phyloP scores from a whole-genome alignment of 2,888 invertebrate genomes.

The Athalia rosae region DNA sequence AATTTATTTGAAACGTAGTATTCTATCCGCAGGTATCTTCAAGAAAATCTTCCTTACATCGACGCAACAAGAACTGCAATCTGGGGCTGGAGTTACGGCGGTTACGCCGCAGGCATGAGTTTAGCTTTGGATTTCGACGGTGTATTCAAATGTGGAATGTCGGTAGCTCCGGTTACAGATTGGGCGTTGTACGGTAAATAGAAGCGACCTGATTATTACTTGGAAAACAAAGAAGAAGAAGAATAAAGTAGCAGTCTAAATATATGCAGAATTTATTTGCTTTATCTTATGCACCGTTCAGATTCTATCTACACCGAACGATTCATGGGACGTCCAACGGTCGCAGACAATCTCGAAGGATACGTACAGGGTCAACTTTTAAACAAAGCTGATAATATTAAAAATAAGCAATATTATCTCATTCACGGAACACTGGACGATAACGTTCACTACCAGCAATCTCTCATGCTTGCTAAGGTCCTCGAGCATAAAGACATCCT shows the following conservation, averaged over 20 bases:
- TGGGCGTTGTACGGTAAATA: conserved; percentile 94
- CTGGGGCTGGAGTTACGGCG: conserved; percentile 99
- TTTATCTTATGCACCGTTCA: conserved; percentile 71
- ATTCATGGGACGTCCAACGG: conserved; percentile 91
- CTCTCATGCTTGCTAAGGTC: conserved; percentile 91
- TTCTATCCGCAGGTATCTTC: conserved; percentile 78
- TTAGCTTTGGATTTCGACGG: conserved; percentile 84
- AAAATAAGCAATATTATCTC: conserved; percentile 88
- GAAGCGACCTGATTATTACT: neutral
- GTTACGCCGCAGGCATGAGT: conserved; percentile 92
- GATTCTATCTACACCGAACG: conserved; percentile 98
- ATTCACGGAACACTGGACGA: conserved; percentile 96
- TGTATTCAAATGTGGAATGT: conserved; percentile 94
- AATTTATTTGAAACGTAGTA: neutral
- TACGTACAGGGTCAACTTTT: conserved; percentile 87
- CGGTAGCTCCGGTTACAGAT: conserved; percentile 97
- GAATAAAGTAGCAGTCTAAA: neutral
- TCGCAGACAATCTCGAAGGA: conserved; percentile 82
- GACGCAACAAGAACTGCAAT: conserved; percentile 90
- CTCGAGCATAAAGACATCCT: conserved; percentile 90
- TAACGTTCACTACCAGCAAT: conserved; percentile 98
- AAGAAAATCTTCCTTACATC: conserved; percentile 82
- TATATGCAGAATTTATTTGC: neutral
- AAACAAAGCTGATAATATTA: conserved; percentile 79
- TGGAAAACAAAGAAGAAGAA: neutral